Percentiles rank a stretch among this genome's conserved stretches.
Evolutionary conservation across 2,888 invertebrate genomes (phyloP).

Genomic region (Leptopilina drosophilae): DNA sequence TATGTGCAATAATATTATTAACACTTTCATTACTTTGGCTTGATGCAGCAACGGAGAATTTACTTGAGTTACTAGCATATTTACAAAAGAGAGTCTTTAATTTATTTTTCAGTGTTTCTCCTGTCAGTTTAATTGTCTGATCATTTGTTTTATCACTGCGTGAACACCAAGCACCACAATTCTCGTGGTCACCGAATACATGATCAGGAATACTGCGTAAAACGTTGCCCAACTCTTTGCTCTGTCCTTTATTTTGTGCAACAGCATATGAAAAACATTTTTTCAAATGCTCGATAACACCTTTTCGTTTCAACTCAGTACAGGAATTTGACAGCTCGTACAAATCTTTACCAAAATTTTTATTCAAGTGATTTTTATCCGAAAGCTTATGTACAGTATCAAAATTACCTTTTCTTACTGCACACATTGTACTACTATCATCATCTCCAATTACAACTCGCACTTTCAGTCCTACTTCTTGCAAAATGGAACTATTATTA

Average conservation of each 20-base stretch:
- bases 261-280: constrained; percentile 46
- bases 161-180: constrained; percentile 45
- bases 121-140: constrained; percentile 30
- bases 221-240: constrained; percentile 8
- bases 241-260: constrained; percentile 41
- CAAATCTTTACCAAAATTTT: constrained; percentile 56
- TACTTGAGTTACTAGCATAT: constrained; percentile 28
- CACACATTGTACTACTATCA: constrained; percentile 58
- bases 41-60: constrained; percentile 40
- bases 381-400: constrained; percentile 52
- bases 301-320: constrained; percentile 32
- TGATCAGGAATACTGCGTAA: constrained; percentile 37
- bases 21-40: constrained; percentile 38
- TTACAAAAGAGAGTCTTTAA: constrained; percentile 16
- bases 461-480: constrained; percentile 54
- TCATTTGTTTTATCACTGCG: not conserved
- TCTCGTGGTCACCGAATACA: constrained; percentile 37
- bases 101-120: not conserved
- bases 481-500: constrained; percentile 53
- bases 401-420: constrained; percentile 48
- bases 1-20: constrained; percentile 55
- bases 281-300: constrained; percentile 43
- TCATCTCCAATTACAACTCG: constrained; percentile 60
- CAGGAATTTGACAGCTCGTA: constrained; percentile 48
- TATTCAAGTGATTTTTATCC: constrained; percentile 56